Percentiles rank a stretch among this genome's conserved stretches.
Conservation (phyloP, 2,888 invertebrate genomes). For the Poecilobothrus nobilitatus region DNA sequence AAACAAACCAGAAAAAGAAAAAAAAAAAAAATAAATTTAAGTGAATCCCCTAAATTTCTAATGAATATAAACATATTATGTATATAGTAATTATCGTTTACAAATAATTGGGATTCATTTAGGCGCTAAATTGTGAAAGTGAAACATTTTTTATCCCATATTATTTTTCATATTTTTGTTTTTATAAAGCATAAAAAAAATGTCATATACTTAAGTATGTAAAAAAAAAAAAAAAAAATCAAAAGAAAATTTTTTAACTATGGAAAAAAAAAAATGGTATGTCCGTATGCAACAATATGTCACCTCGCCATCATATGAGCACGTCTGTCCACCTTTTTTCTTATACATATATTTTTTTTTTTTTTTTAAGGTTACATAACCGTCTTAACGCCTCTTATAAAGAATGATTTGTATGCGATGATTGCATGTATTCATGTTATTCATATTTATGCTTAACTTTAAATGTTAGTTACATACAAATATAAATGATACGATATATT, state of each 20-base stretch:
- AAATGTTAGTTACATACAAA: neutral
- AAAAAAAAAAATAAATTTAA: too few relatives aligned
- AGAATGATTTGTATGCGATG: neutral
- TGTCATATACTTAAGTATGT: too few relatives aligned
- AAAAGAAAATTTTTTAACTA: too few relatives aligned
- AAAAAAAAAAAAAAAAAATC: too few relatives aligned
- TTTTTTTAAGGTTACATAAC: neutral
- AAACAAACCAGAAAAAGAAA: too few relatives aligned
- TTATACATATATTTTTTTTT: too few relatives aligned
- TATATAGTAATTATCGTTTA: neutral
- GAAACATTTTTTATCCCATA: neutral
- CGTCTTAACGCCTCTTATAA: neutral
- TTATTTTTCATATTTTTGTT: too few relatives aligned
- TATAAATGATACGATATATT: too few relatives aligned
- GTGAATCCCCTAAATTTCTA: too few relatives aligned
- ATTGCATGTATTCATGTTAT: neutral
- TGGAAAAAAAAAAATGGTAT: neutral
- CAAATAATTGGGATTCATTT: conserved; percentile 3
- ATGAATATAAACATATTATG: too few relatives aligned
- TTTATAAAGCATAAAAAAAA: too few relatives aligned
- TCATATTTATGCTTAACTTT: neutral
- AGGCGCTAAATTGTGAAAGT: conserved; percentile 7
- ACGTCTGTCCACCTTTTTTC: neutral
- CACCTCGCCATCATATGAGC: neutral
- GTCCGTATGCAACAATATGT: neutral